Conservation (phyloP, 2,888 invertebrate species). For the Apantesis nais region DNA sequence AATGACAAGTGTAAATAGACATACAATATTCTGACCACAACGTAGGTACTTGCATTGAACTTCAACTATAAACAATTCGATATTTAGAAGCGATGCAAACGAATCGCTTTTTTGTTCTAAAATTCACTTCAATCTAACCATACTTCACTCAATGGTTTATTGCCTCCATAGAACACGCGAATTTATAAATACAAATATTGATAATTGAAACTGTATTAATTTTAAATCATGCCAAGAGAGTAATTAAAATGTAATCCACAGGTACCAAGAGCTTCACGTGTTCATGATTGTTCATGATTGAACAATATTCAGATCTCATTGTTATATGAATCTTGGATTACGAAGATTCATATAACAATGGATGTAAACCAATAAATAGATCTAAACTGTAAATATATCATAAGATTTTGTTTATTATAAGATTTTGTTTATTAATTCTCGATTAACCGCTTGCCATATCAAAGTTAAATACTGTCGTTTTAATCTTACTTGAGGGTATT, state of each 20-base stretch:
- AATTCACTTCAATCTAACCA: too few species aligned
- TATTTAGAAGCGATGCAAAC: conserved; percentile 19
- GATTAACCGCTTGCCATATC: not conserved
- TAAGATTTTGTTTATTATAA: too few species aligned
- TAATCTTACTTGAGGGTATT: not conserved
- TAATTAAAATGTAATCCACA: not conserved
- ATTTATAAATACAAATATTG: not conserved
- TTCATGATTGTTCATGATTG: not conserved
- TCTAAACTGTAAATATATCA: too few species aligned
- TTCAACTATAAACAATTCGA: conserved; percentile 26
- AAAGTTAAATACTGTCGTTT: not conserved
- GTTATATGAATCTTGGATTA: not conserved
- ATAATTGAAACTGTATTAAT: not conserved
- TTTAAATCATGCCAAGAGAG: not conserved
- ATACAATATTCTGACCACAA: not conserved
- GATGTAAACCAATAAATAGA: not conserved
- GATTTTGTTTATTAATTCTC: too few species aligned
- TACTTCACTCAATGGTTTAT: conserved; percentile 39
- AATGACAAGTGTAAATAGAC: not conserved
- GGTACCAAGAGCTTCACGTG: not conserved
- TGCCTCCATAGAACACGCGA: conserved; percentile 15
- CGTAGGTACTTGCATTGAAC: conserved; percentile 31
- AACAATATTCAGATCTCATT: not conserved
- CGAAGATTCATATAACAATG: too few species aligned
- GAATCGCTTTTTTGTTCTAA: conserved; percentile 25